phyloP scores from a whole-genome alignment of 2,888 invertebrate species.

The Aphidoletes aphidimyza region DNA sequence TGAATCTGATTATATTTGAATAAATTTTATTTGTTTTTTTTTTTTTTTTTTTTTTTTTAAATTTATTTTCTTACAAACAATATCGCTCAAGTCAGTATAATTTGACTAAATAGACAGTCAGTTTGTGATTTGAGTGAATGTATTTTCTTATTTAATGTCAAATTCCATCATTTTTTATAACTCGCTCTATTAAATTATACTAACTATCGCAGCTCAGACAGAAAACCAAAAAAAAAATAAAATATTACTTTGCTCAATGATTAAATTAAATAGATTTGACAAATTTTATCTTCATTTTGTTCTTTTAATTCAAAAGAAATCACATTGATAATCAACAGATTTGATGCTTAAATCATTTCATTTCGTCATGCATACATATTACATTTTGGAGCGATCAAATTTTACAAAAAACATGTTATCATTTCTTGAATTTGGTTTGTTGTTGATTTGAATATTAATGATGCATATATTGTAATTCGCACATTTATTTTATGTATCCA shows the following conservation, averaged over 20 bases:
- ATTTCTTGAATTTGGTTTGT: not conserved
- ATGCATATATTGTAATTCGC: not conserved
- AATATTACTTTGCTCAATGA: not conserved
- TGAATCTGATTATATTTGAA: too few species aligned
- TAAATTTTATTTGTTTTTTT: not conserved
- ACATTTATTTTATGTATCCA: too few species aligned
- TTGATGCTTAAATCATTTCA: not conserved
- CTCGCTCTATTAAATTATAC: slow-evolving; percentile 29
- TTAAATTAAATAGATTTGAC: not conserved
- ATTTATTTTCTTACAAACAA: not conserved
- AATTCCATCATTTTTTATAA: slow-evolving; percentile 1
- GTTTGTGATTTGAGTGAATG: not conserved
- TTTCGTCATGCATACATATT: not conserved
- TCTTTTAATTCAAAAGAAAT: slow-evolving; percentile 17
- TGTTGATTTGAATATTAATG: not conserved
- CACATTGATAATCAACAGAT: slow-evolving; percentile 29
- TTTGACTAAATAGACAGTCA: not conserved
- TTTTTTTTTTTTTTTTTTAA: not conserved
- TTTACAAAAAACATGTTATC: not conserved
- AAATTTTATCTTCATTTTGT: not conserved
- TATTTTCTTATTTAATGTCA: not conserved
- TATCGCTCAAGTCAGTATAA: not conserved
- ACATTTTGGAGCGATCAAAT: not conserved
- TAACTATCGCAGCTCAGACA: slow-evolving; percentile 11
- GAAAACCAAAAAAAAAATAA: not conserved